Base-by-base conservation (phyloP, 2,888 invertebrate genomes). In the Lasioglossum leucozonium region DNA sequence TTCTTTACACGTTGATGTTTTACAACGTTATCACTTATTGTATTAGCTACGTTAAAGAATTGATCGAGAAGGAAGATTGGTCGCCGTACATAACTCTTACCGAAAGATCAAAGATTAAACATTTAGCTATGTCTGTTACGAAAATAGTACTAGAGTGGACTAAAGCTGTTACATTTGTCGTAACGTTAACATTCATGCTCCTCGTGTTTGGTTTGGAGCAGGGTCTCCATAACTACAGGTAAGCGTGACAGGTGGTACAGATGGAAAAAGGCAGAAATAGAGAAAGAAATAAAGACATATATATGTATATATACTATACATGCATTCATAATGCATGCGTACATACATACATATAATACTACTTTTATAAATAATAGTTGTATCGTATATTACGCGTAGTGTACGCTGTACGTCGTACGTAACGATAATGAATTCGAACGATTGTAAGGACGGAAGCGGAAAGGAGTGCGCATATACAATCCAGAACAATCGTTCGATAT, bases 101-200 rank as follows among this genome's bases (percentile, higher is more conserved):
- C 0, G 96, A 97, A 65, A 97, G 97, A 93, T 97, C 97, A 40
- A 96, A 96, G 88, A 96, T 98, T 81, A 97, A 97, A 90, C 98
- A 98, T 94, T 96, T 98, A 79, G 97, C 97, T 47, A 97, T 98
- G 97, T 97, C 97, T 5, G 97, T 97, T 0, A 98, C 97, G 0
- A 97, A 97, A 94, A 97, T 98, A 81, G 97, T 97, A 13, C 95
- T 98, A 77, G 97, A 98, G 94, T 97, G 97, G 97, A 97, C 97
- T 26, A 98, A 98, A 95, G 97, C 97, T 0, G 97, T 98, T 73
- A 97, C 97, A 0, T 98, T 97, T 92, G 96, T 97, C 47, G 97
- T 97, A 51, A 98, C 97, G 0, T 96, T 97, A 62, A 97, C 97
- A 0, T 98, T 97, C 92, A 96, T 97, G 95, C 95, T 98, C 18